These are phyloP conservation scores for Anguilla rostrata DNA, from an alignment of 2,113 vertebrate genomes.

Conservation along the genomic window DNA sequence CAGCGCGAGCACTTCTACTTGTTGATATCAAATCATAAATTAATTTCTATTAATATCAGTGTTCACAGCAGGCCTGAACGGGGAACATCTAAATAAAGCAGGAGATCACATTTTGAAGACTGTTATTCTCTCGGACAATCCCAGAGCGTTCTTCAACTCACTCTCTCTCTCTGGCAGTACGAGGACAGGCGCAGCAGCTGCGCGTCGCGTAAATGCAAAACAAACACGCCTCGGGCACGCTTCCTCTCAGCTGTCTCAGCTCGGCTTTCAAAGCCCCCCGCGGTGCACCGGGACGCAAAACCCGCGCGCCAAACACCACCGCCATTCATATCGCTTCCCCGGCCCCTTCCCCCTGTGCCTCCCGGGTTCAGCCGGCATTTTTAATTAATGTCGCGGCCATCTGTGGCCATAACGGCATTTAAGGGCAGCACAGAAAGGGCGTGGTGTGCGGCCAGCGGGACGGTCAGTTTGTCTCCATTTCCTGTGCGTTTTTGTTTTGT, in stretches of 20 bases:
- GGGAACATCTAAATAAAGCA: too few relatives aligned
- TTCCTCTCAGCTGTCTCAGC: conserved; percentile 7
- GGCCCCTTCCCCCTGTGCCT: background rate
- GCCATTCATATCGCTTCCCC: too few relatives aligned
- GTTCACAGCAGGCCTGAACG: too few relatives aligned
- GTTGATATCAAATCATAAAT: background rate
- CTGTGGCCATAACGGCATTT: background rate
- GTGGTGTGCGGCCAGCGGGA: background rate
- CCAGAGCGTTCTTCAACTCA: background rate
- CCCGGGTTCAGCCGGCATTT: background rate
- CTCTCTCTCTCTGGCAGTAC: background rate
- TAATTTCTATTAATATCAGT: background rate
- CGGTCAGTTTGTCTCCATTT: background rate
- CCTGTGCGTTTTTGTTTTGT: background rate
- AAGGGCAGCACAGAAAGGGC: too few relatives aligned
- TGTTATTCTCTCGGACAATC: too few relatives aligned
- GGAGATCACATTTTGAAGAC: too few relatives aligned
- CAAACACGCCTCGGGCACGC: conserved; percentile 15
- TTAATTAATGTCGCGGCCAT: background rate
- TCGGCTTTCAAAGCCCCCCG: conserved; percentile 12
- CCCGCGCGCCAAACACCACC: background rate
- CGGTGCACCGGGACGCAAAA: background rate
- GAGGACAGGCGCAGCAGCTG: conserved; percentile 3
- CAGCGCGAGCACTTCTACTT: background rate
- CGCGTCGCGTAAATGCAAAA: background rate